Conservation (phyloP, 2,888 invertebrate species). For the Pterostichus madidus region DNA sequence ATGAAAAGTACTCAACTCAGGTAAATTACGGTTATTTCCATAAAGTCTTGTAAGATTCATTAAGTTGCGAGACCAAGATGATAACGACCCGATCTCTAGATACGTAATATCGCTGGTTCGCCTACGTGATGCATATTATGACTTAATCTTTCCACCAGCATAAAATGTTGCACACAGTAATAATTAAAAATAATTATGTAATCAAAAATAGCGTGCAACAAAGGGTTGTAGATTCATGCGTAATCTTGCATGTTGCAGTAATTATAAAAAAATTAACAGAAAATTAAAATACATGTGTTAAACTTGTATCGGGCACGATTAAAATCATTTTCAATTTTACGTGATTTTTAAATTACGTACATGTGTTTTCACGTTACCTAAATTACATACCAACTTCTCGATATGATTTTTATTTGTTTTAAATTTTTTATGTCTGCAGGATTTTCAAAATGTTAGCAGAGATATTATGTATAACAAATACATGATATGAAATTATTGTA, state of each 20-base stretch:
- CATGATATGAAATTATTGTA: no score
- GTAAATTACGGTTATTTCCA: slow-evolving; percentile 50
- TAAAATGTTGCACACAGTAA: slow-evolving; percentile 10
- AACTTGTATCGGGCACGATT: slow-evolving; percentile 5
- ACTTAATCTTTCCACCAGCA: slow-evolving; percentile 4
- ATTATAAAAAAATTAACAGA: slow-evolving; percentile 38
- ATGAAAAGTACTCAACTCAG: slow-evolving; percentile 44
- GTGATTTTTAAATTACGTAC: neutral
- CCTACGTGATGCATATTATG: slow-evolving; percentile 36
- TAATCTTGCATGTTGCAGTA: slow-evolving; percentile 39
- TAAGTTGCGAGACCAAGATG: slow-evolving; percentile 7
- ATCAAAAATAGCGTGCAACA: slow-evolving; percentile 36
- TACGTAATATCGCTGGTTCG: slow-evolving; percentile 36
- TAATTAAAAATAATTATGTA: slow-evolving; percentile 46
- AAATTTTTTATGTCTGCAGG: no score
- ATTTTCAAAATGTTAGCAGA: no score
- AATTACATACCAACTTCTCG: no score
- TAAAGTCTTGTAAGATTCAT: slow-evolving; percentile 51
- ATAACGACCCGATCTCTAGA: slow-evolving; percentile 38
- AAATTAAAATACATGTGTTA: slow-evolving; percentile 28
- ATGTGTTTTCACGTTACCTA: neutral
- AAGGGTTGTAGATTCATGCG: slow-evolving; percentile 17
- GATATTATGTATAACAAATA: no score
- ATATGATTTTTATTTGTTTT: neutral
- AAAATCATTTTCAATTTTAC: slow-evolving; percentile 1